Conservation (phyloP, 1,140 invertebrate genomes). For the Contarinia nasturtii region DNA sequence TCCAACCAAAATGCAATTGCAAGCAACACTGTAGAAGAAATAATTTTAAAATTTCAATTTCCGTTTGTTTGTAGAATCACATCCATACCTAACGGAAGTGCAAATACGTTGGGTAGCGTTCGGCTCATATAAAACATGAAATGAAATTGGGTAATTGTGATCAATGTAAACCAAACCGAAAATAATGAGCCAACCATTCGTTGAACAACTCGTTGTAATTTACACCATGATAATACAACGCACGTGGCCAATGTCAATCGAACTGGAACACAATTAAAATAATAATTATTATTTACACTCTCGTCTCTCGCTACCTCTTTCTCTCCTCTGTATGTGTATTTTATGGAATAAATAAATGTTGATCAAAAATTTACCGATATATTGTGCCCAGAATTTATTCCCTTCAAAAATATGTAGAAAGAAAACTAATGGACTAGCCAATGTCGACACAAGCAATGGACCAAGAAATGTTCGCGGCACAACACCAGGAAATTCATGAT, state of each 20-base stretch:
- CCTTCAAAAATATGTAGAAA: conserved; percentile 46
- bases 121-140: conserved; percentile 93
- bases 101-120: conserved; percentile 91
- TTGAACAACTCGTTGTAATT: conserved; percentile 48
- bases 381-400: conserved; percentile 78
- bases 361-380: conserved; percentile 49
- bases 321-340: conserved; percentile 1
- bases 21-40: conserved; percentile 55
- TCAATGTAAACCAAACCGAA: conserved; percentile 61
- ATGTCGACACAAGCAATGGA: conserved; percentile 60
- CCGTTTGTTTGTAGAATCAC: neutral
- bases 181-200: conserved; percentile 60
- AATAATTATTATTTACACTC: no score
- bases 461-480: conserved; percentile 94
- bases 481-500: conserved; percentile 94
- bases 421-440: conserved; percentile 58
- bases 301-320: no score
- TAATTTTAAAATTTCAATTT: conserved; percentile 4
- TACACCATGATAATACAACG: conserved; percentile 53
- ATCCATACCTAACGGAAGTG: conserved; percentile 65
- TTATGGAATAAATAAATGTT: neutral
- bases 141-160: conserved; percentile 89
- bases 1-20: conserved; percentile 73
- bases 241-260: conserved; percentile 53
- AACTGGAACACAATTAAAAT: conserved; percentile 45